Percentiles rank a stretch among this genome's conserved stretches.
Conservation (phyloP, 2,113 vertebrate genomes). For the Saimiri boliviensis region DNA sequence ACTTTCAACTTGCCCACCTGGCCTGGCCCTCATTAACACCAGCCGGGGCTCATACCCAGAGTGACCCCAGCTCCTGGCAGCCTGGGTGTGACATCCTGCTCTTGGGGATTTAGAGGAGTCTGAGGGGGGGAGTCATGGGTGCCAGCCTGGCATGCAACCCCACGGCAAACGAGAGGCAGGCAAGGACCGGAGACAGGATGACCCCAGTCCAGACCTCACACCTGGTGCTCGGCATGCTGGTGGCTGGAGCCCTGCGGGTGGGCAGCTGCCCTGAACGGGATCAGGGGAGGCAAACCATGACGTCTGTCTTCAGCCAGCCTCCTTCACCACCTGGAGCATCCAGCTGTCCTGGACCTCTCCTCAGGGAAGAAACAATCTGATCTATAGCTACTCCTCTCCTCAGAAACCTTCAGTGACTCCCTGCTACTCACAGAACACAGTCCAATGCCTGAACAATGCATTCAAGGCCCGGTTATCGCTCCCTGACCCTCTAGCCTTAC, state of each 20-base stretch:
- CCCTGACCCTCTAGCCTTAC: background rate
- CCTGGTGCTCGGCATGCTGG: fast-evolving
- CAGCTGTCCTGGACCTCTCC: background rate
- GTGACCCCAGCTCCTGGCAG: constrained; percentile 44
- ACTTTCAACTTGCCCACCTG: background rate
- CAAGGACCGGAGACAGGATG: background rate
- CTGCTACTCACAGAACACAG: background rate
- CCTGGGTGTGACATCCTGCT: background rate
- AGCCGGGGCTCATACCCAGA: background rate
- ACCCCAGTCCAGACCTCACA: background rate
- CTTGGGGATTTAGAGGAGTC: background rate
- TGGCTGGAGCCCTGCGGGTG: background rate
- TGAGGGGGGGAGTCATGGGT: background rate
- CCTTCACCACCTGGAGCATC: background rate
- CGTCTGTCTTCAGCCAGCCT: background rate
- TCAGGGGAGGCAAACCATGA: fast-evolving
- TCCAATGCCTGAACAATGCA: background rate
- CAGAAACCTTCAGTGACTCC: background rate
- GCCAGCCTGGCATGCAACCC: background rate
- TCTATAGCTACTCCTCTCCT: background rate
- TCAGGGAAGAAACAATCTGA: background rate
- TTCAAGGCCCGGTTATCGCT: background rate
- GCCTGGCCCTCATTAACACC: constrained; percentile 54
- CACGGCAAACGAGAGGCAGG: background rate
- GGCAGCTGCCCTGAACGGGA: background rate